Percentiles rank a stretch among this genome's conserved stretches.
Evolutionary conservation across 1,140 invertebrate genomes (phyloP).

Genomic region (Planococcus citri): DNA sequence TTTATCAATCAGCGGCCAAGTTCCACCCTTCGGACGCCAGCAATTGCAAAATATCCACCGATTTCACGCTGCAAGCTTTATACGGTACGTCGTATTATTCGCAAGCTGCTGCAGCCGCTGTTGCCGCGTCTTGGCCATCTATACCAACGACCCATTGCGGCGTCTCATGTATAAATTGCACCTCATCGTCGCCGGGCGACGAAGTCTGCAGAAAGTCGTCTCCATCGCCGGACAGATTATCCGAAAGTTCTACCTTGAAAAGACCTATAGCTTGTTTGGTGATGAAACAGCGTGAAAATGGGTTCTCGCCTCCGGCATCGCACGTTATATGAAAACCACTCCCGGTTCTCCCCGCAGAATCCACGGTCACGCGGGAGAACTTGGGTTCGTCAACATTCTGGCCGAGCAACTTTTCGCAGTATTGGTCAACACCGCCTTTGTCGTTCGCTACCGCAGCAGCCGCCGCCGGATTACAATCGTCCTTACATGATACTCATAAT

Average conservation of each 20-base stretch:
- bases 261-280: constrained; percentile 30
- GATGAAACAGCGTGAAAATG: constrained; percentile 25
- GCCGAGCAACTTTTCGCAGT: not conserved
- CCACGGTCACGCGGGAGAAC: constrained; percentile 1
- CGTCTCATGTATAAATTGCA: constrained; percentile 35
- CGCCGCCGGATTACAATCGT: constrained; percentile 9
- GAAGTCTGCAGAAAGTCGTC: constrained; percentile 24
- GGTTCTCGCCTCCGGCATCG: constrained; percentile 35
- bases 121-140: constrained; percentile 23
- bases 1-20: constrained; percentile 54
- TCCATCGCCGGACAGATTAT: not conserved
- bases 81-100: constrained; percentile 43
- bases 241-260: constrained; percentile 27
- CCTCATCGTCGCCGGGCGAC: constrained; percentile 31
- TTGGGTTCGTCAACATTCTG: constrained; percentile 1
- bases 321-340: constrained; percentile 73
- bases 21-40: constrained; percentile 14
- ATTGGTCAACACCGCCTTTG: constrained; percentile 1
- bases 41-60: constrained; percentile 28
- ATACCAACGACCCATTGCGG: constrained; percentile 33
- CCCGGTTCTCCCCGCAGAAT: constrained; percentile 49
- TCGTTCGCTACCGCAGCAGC: not conserved
- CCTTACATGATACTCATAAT: not conserved
- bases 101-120: constrained; percentile 29
- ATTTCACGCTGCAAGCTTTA: constrained; percentile 45